Evolutionary conservation across 2,797 vertebrate species (phyloP).

Genomic region (Chanos chanos): DNA sequence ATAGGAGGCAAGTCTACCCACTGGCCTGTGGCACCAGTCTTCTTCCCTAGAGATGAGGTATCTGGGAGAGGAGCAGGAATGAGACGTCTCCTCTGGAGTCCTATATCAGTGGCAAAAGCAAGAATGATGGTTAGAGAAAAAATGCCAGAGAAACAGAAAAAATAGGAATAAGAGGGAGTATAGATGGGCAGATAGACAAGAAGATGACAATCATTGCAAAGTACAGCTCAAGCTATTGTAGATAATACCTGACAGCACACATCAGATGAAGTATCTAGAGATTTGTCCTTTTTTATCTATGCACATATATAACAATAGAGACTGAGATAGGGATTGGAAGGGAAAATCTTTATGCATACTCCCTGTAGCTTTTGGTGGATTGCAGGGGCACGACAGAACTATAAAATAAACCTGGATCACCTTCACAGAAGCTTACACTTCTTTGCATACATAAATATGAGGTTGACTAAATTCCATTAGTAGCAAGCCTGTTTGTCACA

Average conservation of each 20-base stretch:
- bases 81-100: constrained; percentile 89
- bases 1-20: constrained; percentile 97
- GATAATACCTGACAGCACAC: constrained; percentile 5
- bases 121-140: constrained; percentile 36
- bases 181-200: constrained; percentile 31
- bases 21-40: constrained; percentile 81
- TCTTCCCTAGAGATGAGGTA: constrained; percentile 84
- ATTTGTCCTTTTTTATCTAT: constrained; percentile 34
- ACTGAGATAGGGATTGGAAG: constrained; percentile 46
- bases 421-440: too few relatives aligned
- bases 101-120: constrained; percentile 51
- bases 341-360: constrained; percentile 38
- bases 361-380: too few relatives aligned
- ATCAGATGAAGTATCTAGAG: constrained; percentile 36
- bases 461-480: too few relatives aligned
- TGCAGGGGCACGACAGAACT: too few relatives aligned
- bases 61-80: constrained; percentile 92
- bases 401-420: too few relatives aligned
- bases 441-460: too few relatives aligned
- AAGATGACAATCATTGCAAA: constrained; percentile 22
- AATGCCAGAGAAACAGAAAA: constrained; percentile 31
- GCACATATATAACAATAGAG: constrained; percentile 53
- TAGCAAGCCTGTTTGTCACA: too few relatives aligned
- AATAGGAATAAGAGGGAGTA: constrained; percentile 21
- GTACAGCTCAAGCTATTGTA: background rate